A percentile compares a stretch with the other conserved stretches of the same genome.
These are phyloP conservation scores for Manis crassicaudata DNA, from an alignment of 2,797 vertebrate species.

Conservation along the genomic window DNA sequence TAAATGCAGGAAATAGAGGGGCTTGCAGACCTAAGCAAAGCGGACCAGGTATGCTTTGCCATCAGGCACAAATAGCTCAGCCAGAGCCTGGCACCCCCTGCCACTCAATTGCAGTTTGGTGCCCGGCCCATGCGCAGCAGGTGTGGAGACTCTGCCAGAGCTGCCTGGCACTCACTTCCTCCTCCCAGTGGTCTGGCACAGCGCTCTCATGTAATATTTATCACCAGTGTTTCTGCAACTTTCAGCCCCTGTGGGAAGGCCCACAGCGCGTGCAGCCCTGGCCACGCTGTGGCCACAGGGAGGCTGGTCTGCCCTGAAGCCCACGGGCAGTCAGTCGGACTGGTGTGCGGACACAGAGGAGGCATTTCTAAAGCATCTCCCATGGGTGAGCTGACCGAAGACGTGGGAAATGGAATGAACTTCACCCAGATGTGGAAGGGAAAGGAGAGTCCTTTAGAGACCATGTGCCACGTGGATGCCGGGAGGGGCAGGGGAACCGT, in stretches of 20 bases:
- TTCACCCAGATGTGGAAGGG: fast-evolving
- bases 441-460: fast-evolving
- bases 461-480: fast-evolving
- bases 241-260: too few relatives aligned
- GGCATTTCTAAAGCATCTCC: not conserved
- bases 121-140: not conserved
- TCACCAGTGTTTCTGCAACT: not conserved
- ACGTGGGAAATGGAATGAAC: not conserved
- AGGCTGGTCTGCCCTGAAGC: not conserved
- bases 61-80: not conserved
- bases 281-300: not conserved
- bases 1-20: not conserved
- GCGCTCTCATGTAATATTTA: conserved; percentile 33
- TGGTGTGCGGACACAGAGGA: not conserved
- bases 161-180: not conserved
- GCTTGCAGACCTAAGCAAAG: not conserved
- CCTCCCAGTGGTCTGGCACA: not conserved
- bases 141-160: not conserved
- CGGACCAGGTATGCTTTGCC: not conserved
- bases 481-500: fast-evolving
- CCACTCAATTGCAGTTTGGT: not conserved
- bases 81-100: not conserved
- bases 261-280: too few relatives aligned
- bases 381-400: not conserved
- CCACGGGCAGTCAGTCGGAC: fast-evolving